Evolutionary conservation across 2,888 invertebrate species (phyloP).

Genomic region (Scaptomyza flava): DNA sequence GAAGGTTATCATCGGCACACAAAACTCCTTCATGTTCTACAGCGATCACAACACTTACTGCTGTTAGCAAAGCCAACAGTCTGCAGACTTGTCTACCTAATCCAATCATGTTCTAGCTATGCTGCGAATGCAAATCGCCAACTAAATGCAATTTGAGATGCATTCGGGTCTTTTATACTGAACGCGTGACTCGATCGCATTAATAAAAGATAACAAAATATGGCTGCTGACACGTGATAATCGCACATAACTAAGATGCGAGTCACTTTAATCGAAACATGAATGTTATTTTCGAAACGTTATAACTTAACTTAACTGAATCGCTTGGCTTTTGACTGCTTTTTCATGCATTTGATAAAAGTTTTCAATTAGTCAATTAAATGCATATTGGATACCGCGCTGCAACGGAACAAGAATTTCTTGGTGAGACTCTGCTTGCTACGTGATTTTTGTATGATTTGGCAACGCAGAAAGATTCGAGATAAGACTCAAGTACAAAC

Average conservation of each 20-base stretch:
- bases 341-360: slow-evolving; percentile 22
- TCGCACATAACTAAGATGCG: not conserved
- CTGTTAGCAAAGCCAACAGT: slow-evolving; percentile 19
- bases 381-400: slow-evolving; percentile 19
- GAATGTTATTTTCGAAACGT: too few species aligned
- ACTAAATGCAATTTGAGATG: slow-evolving; percentile 59
- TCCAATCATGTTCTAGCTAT: slow-evolving; percentile 35
- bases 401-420: slow-evolving; percentile 16
- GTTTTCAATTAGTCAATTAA: slow-evolving; percentile 47
- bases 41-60: not conserved
- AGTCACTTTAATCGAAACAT: too few species aligned
- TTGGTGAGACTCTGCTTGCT: slow-evolving; percentile 22
- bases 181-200: slow-evolving; percentile 15
- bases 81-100: slow-evolving; percentile 4
- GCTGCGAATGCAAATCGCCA: slow-evolving; percentile 9
- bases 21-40: slow-evolving; percentile 33
- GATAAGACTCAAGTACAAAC: slow-evolving; percentile 56
- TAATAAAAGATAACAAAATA: slow-evolving; percentile 17
- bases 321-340: not conserved
- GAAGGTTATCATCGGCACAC: slow-evolving; percentile 66
- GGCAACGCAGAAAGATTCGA: slow-evolving; percentile 24
- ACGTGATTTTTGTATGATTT: slow-evolving; percentile 63
- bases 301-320: too few species aligned
- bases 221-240: slow-evolving; percentile 44
- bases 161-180: slow-evolving; percentile 55